These are phyloP conservation scores for Notothenia rossii DNA, from an alignment of 2,113 vertebrate genomes.

Conservation along the genomic window DNA sequence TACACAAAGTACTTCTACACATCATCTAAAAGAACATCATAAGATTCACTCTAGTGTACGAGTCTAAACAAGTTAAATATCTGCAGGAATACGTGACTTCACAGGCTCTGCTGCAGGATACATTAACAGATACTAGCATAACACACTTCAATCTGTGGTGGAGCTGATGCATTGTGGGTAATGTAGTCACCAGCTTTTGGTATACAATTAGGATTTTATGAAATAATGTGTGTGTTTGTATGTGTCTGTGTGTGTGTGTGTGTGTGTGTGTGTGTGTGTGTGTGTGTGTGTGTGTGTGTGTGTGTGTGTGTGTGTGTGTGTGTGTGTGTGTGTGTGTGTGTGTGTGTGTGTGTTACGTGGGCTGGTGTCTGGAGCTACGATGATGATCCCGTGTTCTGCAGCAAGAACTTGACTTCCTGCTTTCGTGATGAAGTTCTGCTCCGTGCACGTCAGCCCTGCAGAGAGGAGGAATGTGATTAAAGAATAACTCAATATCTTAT, in stretches of 20 bases:
- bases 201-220: neutral
- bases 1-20: too few relatives aligned
- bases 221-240: neutral
- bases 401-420: slow-evolving; percentile 91
- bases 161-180: neutral
- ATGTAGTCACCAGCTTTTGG: neutral
- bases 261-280: neutral
- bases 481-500: too few relatives aligned
- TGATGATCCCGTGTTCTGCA: slow-evolving; percentile 89
- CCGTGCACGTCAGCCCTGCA: slow-evolving; percentile 94
- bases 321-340: slow-evolving; percentile 58
- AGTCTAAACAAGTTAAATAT: too few relatives aligned
- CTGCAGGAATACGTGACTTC: too few relatives aligned
- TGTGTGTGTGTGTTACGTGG: too few relatives aligned
- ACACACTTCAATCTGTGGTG: neutral
- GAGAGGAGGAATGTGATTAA: neutral
- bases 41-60: too few relatives aligned
- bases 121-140: too few relatives aligned
- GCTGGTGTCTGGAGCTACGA: slow-evolving; percentile 94
- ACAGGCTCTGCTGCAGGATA: neutral
- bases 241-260: neutral
- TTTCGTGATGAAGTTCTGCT: slow-evolving; percentile 97
- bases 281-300: too few relatives aligned
- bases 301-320: too few relatives aligned
- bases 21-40: too few relatives aligned